Evolutionary conservation across 2,888 invertebrate species (phyloP).

Genomic region (Amiota minor): DNA sequence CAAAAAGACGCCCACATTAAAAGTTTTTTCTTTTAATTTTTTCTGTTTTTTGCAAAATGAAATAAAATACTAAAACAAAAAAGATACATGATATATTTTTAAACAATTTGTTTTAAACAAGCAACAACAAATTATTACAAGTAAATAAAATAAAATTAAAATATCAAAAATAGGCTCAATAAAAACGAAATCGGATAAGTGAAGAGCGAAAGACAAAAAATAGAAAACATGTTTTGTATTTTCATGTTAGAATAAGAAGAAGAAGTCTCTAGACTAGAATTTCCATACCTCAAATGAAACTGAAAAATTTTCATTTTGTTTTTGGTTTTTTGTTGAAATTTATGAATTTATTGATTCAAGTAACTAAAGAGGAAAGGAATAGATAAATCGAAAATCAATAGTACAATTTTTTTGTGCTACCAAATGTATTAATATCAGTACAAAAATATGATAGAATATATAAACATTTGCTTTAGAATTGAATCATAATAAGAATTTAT

Average conservation of each 20-base stretch:
- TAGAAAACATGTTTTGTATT: not conserved
- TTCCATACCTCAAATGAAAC: not conserved
- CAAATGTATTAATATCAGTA: no score
- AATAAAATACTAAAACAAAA: not conserved
- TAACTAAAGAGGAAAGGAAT: not conserved
- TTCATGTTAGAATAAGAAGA: no score
- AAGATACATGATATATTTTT: constrained; percentile 10
- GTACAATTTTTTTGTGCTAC: not conserved
- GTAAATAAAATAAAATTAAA: constrained; percentile 13
- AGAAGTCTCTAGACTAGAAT: not conserved
- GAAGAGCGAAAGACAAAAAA: not conserved
- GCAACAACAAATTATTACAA: constrained; percentile 2
- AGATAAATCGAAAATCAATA: not conserved
- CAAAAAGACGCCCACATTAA: constrained; percentile 18
- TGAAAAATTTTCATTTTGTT: constrained; percentile 11
- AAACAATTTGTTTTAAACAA: not conserved
- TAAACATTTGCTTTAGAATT: no score
- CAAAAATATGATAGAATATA: no score
- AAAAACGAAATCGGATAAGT: no score
- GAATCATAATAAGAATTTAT: no score
- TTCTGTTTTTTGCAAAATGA: constrained; percentile 1
- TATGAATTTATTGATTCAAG: constrained; percentile 27
- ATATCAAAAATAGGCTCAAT: constrained; percentile 18
- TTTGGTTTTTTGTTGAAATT: constrained; percentile 21
- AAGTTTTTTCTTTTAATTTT: not conserved